These are phyloP conservation scores for Mactromeris polynyma DNA, from an alignment of 2,888 invertebrate genomes.

Conservation along the genomic window DNA sequence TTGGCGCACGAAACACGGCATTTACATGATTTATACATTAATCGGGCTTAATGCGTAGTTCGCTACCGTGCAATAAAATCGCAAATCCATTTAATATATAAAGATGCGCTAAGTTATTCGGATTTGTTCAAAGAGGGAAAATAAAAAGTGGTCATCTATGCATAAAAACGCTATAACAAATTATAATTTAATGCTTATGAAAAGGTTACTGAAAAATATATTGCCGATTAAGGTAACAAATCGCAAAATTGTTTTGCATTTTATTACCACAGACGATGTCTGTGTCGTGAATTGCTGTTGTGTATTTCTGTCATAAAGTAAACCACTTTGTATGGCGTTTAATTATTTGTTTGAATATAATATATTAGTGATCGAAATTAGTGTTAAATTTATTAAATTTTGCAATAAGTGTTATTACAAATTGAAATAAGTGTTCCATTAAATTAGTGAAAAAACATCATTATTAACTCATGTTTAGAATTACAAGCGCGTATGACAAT, in stretches of 20 bases:
- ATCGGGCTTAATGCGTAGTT: conserved; percentile 44
- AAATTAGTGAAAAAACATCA: too few relatives aligned
- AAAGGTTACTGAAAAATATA: neutral
- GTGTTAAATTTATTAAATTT: too few relatives aligned
- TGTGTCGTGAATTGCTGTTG: too few relatives aligned
- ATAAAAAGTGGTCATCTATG: conserved; percentile 33
- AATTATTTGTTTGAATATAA: too few relatives aligned
- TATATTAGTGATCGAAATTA: too few relatives aligned
- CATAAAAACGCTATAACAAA: conserved; percentile 42
- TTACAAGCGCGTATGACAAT: too few relatives aligned
- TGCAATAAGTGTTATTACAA: too few relatives aligned
- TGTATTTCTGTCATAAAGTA: too few relatives aligned
- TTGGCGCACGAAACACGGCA: conserved; percentile 35
- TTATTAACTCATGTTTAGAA: too few relatives aligned
- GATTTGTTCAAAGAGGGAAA: conserved; percentile 14
- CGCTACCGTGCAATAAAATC: conserved; percentile 44
- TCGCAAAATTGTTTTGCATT: neutral
- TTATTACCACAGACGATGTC: neutral
- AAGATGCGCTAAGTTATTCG: conserved; percentile 11
- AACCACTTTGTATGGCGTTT: too few relatives aligned
- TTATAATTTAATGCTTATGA: conserved; percentile 37
- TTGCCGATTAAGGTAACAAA: neutral
- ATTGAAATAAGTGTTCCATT: too few relatives aligned
- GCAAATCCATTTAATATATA: conserved; percentile 17
- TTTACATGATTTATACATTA: conserved; percentile 68